Evolutionary conservation across 1,140 invertebrate genomes (phyloP).

Genomic region (Microplitis demolitor): DNA sequence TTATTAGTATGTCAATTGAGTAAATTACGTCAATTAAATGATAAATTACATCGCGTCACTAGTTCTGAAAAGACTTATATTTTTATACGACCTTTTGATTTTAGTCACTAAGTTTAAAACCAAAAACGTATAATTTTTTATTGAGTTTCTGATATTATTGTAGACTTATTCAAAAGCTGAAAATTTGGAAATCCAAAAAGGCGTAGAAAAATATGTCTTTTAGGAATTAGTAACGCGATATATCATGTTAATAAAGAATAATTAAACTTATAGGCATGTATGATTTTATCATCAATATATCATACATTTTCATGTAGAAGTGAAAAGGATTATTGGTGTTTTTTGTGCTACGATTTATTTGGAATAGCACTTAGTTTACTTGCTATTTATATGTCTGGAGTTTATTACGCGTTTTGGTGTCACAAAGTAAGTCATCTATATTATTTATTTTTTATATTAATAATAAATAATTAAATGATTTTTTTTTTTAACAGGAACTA

Average conservation of each 20-base stretch:
- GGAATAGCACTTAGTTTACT: slow-evolving; percentile 91
- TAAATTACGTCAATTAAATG: no score
- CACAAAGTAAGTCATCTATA: slow-evolving; percentile 71
- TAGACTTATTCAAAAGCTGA: no score
- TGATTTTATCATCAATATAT: slow-evolving; percentile 90
- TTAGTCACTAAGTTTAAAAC: no score
- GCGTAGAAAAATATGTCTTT: not conserved
- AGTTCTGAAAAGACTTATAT: no score
- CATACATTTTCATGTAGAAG: slow-evolving; percentile 94
- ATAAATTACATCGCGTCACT: no score
- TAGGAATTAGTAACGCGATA: not conserved
- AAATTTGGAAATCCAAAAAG: not conserved
- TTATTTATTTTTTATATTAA: not conserved
- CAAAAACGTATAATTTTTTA: no score
- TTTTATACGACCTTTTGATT: no score
- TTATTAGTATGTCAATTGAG: slow-evolving; percentile 12
- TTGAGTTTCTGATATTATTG: no score
- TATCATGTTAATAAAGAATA: not conserved
- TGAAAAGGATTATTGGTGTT: slow-evolving; percentile 83
- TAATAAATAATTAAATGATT: not conserved
- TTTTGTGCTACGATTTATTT: slow-evolving; percentile 89
- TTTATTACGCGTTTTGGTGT: slow-evolving; percentile 97
- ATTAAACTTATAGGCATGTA: slow-evolving; percentile 75
- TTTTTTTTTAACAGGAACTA: slow-evolving; percentile 69
- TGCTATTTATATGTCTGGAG: slow-evolving; percentile 92